Conservation (phyloP, 2,888 invertebrate species). For the Alitta virens region DNA sequence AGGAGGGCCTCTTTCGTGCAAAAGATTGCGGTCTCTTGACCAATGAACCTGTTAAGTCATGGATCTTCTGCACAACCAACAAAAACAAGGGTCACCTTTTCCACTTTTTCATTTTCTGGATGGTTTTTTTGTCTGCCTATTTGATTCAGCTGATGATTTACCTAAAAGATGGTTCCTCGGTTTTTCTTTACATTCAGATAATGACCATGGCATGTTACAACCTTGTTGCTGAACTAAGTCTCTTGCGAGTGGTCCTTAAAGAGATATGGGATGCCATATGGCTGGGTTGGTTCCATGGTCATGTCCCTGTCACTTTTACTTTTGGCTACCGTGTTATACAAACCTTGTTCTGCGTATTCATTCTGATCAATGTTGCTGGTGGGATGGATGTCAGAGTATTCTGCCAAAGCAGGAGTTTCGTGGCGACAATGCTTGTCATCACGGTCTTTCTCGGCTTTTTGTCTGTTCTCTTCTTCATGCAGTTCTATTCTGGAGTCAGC, state of each 20-base stretch:
- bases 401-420: background rate
- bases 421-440: background rate
- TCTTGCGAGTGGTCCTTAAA: background rate
- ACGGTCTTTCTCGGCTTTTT: background rate
- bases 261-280: background rate
- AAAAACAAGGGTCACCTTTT: background rate
- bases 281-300: background rate
- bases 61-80: background rate
- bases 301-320: background rate
- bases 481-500: background rate
- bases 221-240: background rate
- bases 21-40: background rate
- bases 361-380: background rate
- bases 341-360: background rate
- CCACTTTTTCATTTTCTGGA: background rate
- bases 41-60: background rate
- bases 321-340: background rate
- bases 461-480: background rate
- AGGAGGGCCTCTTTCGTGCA: background rate
- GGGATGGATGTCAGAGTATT: background rate
- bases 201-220: background rate
- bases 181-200: background rate
- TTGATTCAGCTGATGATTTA: background rate
- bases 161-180: background rate
- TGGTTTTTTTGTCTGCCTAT: background rate